Evolutionary conservation across 2,888 invertebrate species (phyloP).

Genomic region (Rhaphigaster nebulosa): DNA sequence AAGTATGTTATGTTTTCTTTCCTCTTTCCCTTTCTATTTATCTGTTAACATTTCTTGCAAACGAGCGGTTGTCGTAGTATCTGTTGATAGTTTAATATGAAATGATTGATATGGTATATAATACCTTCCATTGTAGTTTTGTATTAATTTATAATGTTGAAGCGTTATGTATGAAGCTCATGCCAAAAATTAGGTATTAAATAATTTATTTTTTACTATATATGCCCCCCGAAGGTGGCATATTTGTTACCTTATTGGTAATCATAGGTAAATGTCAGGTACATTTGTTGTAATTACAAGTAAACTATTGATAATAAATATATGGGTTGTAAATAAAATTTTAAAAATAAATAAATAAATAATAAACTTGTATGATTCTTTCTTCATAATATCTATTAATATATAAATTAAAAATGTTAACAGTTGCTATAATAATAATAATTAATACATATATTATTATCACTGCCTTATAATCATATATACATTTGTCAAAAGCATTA

Average conservation of each 20-base stretch:
- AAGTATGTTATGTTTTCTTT: neutral
- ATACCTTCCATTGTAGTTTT: neutral
- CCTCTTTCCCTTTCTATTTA: neutral
- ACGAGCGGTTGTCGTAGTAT: neutral
- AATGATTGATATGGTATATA: neutral
- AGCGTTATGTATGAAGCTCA: conserved; percentile 25
- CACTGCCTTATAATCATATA: conserved; percentile 3
- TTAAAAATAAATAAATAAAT: neutral
- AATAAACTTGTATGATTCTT: conserved; percentile 18
- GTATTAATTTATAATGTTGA: conserved; percentile 8
- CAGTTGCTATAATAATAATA: neutral
- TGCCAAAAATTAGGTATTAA: conserved; percentile 49
- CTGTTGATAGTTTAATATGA: neutral
- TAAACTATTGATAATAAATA: conserved; percentile 39
- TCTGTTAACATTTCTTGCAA: neutral
- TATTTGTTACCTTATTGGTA: conserved; percentile 24
- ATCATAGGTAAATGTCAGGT: neutral
- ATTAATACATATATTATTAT: neutral
- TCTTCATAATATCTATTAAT: neutral
- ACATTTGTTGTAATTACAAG: conserved; percentile 31
- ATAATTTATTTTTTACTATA: conserved; percentile 20
- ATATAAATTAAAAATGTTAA: neutral
- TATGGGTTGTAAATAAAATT: conserved; percentile 12
- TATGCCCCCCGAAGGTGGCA: neutral
- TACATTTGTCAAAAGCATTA: neutral